These are phyloP conservation scores for Brachionus rotundiformis DNA, from an alignment of 1,140 invertebrate genomes.

Conservation along the genomic window DNA sequence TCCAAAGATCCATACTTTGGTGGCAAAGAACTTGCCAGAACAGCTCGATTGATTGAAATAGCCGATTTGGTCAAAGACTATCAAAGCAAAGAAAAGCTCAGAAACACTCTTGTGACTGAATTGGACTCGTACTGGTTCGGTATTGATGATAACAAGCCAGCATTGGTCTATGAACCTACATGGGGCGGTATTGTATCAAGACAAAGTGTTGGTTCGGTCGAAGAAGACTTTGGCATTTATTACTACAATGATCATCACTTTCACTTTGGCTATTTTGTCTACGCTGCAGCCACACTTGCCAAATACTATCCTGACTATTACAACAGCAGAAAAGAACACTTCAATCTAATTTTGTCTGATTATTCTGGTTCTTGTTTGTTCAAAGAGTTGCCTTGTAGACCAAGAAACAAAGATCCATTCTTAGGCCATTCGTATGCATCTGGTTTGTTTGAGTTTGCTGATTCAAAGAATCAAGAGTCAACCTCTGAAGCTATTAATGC, in stretches of 20 bases:
- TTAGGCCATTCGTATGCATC: not conserved
- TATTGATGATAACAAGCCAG: not conserved
- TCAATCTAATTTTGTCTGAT: constrained; percentile 16
- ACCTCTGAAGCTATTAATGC: constrained; percentile 30
- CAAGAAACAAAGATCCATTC: constrained; percentile 20
- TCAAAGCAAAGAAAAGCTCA: not conserved
- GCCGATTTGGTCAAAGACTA: constrained; percentile 19
- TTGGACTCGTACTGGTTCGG: constrained; percentile 42
- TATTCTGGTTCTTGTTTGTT: not conserved
- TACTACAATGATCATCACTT: constrained; percentile 52
- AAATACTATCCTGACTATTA: constrained; percentile 34
- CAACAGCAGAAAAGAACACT: constrained; percentile 1
- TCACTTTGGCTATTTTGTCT: constrained; percentile 45
- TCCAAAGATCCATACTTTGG: constrained; percentile 40
- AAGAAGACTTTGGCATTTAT: constrained; percentile 42
- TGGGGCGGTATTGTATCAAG: constrained; percentile 9
- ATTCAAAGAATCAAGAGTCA: constrained; percentile 47
- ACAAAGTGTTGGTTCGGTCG: not conserved
- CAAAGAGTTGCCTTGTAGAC: constrained; percentile 33
- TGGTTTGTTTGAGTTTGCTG: constrained; percentile 34
- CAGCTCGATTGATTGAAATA: constrained; percentile 35
- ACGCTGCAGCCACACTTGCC: not conserved
- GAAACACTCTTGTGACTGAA: not conserved
- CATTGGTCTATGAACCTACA: not conserved
- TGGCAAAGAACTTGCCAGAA: constrained; percentile 10